Percentiles rank a stretch among this genome's conserved stretches.
These are phyloP conservation scores for Pempheris klunzingeri DNA, from an alignment of 2,797 vertebrate species.

Conservation along the genomic window DNA sequence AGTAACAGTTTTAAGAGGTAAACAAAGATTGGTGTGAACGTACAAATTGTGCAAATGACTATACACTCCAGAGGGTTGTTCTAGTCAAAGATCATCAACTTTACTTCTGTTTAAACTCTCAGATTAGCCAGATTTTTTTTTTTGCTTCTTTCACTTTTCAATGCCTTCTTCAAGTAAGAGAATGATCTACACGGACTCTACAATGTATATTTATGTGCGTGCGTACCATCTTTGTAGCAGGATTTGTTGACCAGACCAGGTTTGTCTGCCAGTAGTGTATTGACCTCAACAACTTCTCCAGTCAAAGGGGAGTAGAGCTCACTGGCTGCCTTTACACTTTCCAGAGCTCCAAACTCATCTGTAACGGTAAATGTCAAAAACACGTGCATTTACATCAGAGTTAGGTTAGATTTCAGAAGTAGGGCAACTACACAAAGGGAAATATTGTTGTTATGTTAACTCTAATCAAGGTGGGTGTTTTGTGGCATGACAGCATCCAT, in stretches of 20 bases:
- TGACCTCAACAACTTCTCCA: constrained; percentile 94
- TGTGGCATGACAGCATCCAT: not conserved
- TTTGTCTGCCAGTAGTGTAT: constrained; percentile 90
- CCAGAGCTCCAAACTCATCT: constrained; percentile 98
- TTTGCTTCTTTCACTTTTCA: not conserved
- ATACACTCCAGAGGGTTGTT: not conserved
- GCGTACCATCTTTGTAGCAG: constrained; percentile 96
- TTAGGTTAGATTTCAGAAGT: not conserved
- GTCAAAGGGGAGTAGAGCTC: constrained; percentile 96
- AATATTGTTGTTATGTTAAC: not conserved
- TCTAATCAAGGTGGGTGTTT: not conserved
- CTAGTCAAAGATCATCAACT: not conserved
- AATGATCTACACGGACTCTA: not conserved
- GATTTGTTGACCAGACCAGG: constrained; percentile 97
- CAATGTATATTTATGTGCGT: not conserved
- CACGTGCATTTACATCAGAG: not conserved
- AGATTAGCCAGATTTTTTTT: not conserved
- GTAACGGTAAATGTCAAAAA: constrained; percentile 30
- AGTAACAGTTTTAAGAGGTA: not conserved
- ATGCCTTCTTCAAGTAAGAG: not conserved
- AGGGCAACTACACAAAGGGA: not conserved
- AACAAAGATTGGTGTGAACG: not conserved
- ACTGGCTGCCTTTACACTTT: constrained; percentile 98
- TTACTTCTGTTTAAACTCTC: not conserved
- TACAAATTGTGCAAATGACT: not conserved